Evolutionary conservation across 2,113 vertebrate genomes (phyloP).

Genomic region (Crotalus helleri): DNA sequence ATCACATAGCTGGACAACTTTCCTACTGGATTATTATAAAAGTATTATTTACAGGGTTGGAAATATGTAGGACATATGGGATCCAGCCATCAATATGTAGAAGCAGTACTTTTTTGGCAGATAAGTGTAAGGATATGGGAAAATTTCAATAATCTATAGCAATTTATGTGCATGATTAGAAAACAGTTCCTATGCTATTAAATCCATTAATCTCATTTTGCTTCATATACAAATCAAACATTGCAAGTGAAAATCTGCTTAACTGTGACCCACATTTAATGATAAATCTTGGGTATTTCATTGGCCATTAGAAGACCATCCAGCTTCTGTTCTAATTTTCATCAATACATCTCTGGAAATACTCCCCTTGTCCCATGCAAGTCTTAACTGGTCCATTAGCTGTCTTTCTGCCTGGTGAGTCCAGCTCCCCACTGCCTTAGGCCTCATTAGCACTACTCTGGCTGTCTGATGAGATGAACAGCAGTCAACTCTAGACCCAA

Average conservation of each 20-base stretch:
- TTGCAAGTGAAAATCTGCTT: background rate
- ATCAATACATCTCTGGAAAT: conserved; percentile 48
- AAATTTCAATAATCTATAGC: background rate
- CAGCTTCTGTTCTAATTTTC: conserved; percentile 54
- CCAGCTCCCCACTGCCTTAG: conserved; percentile 18
- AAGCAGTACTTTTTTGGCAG: background rate
- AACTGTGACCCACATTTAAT: background rate
- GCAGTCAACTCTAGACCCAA: conserved; percentile 33
- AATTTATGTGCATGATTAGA: background rate
- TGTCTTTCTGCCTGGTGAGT: conserved; percentile 44
- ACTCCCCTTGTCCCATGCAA: conserved; percentile 32
- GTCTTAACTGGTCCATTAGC: conserved; percentile 54
- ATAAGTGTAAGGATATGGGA: background rate
- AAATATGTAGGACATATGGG: background rate
- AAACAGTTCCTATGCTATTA: background rate
- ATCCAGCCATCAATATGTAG: background rate
- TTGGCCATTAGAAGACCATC: background rate
- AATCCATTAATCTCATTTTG: background rate
- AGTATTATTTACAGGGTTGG: background rate
- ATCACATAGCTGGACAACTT: background rate
- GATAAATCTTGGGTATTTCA: background rate
- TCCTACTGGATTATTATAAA: background rate
- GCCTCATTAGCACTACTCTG: conserved; percentile 58
- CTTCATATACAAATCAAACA: background rate
- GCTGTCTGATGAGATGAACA: conserved; percentile 57